phyloP scores from a whole-genome alignment of 2,888 invertebrate genomes.

The Ligdia adustata region DNA sequence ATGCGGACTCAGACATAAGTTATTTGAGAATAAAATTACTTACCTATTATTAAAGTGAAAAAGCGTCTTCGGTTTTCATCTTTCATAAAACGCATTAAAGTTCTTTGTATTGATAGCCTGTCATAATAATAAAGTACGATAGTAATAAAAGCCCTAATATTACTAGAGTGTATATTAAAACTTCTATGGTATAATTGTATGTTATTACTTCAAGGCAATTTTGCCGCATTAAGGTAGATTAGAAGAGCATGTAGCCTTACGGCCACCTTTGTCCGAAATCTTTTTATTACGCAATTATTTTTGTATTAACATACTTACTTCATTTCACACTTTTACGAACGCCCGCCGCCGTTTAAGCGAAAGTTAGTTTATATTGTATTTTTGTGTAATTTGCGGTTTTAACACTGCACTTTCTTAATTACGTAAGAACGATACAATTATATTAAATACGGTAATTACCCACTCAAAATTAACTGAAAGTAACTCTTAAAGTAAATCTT shows the following conservation, averaged over 20 bases:
- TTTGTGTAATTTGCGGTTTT: constrained; percentile 21
- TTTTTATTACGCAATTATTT: constrained; percentile 51
- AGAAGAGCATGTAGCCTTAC: constrained; percentile 37
- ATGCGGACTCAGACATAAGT: not conserved
- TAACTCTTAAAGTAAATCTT: not conserved
- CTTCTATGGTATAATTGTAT: constrained; percentile 7
- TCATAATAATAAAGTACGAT: constrained; percentile 4
- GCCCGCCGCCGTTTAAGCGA: constrained; percentile 39
- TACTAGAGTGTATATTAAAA: constrained; percentile 2
- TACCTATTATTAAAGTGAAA: no score
- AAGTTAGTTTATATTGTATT: constrained; percentile 35
- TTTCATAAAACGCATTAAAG: not conserved
- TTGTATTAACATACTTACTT: constrained; percentile 46
- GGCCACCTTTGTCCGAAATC: constrained; percentile 30
- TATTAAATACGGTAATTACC: constrained; percentile 9
- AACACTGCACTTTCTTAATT: constrained; percentile 24
- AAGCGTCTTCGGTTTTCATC: no score
- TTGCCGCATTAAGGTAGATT: constrained; percentile 37
- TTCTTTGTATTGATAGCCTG: not conserved
- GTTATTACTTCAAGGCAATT: constrained; percentile 10
- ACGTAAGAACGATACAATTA: constrained; percentile 12
- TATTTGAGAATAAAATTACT: not conserved
- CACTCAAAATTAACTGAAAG: not conserved
- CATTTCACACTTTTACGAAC: constrained; percentile 40
- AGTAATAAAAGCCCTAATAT: not conserved